Conservation (phyloP, 1,140 invertebrate genomes). For the Drosophila parvula region DNA sequence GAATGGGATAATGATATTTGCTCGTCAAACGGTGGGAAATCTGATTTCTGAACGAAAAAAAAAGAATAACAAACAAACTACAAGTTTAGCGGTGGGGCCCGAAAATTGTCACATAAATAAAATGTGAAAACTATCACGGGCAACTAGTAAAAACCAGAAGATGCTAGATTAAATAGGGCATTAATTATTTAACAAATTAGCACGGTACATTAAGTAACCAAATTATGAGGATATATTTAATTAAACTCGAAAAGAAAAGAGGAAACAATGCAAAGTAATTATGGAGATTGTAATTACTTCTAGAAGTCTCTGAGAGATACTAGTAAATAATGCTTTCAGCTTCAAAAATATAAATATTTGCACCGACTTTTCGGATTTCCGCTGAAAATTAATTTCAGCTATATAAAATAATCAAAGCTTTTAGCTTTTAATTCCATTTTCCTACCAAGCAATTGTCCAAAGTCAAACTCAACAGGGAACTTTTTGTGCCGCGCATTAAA, state of each 20-base stretch:
- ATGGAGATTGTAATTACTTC: neutral
- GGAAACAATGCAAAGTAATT: neutral
- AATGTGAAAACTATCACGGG: constrained; percentile 1
- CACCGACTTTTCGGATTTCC: neutral
- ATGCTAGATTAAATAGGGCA: neutral
- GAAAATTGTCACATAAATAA: constrained; percentile 9
- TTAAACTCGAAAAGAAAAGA: neutral
- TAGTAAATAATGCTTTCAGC: no score
- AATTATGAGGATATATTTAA: neutral
- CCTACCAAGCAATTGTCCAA: constrained; percentile 45
- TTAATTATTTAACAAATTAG: neutral
- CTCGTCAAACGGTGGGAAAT: constrained; percentile 18
- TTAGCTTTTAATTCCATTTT: constrained; percentile 21
- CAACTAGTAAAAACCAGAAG: neutral
- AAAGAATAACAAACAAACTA: constrained; percentile 6
- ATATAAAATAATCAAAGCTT: constrained; percentile 15
- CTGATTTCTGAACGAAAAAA: neutral
- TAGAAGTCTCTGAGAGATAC: neutral
- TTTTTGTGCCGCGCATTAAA: constrained; percentile 48
- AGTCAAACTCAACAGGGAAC: constrained; percentile 45
- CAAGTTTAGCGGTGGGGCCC: neutral
- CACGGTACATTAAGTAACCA: neutral
- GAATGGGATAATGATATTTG: constrained; percentile 22
- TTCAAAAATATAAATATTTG: constrained; percentile 4
- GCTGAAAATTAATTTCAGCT: constrained; percentile 9